These are phyloP conservation scores for Ictidomys tridecemlineatus DNA, from an alignment of 2,113 vertebrate species.

Conservation along the genomic window DNA sequence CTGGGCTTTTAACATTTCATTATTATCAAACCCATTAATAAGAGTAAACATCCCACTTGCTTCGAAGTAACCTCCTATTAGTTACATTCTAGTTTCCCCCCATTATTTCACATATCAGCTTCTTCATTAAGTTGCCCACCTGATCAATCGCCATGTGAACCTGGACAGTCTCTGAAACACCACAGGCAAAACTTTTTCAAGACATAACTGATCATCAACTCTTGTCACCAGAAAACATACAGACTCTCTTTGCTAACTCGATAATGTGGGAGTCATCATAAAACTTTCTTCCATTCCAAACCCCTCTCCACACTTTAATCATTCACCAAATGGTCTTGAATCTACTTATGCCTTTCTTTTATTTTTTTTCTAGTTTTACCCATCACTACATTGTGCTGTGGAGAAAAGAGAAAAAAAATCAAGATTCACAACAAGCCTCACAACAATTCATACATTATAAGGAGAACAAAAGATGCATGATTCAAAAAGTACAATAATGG, in stretches of 20 bases:
- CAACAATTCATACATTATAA: neutral
- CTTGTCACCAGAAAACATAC: neutral
- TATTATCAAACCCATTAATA: neutral
- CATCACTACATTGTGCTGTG: neutral
- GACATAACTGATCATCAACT: neutral
- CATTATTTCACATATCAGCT: neutral
- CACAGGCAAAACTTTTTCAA: neutral
- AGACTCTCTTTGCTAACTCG: neutral
- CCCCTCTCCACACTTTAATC: neutral
- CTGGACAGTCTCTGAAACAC: neutral
- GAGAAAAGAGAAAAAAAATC: constrained; percentile 26
- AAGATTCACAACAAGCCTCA: neutral
- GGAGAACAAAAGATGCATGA: constrained; percentile 5
- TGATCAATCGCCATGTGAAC: neutral
- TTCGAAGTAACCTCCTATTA: neutral
- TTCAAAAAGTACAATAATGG: neutral
- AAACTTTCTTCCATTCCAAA: neutral
- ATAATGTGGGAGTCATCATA: neutral
- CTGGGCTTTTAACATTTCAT: neutral
- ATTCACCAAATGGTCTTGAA: neutral
- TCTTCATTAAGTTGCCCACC: neutral
- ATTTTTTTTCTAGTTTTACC: neutral
- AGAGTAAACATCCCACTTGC: neutral
- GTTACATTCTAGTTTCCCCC: neutral
- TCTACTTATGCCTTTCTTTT: neutral